A percentile compares a stretch with the other conserved stretches of the same genome.
phyloP scores from a whole-genome alignment of 2,888 invertebrate genomes.

The Eremobia ochroleuca region DNA sequence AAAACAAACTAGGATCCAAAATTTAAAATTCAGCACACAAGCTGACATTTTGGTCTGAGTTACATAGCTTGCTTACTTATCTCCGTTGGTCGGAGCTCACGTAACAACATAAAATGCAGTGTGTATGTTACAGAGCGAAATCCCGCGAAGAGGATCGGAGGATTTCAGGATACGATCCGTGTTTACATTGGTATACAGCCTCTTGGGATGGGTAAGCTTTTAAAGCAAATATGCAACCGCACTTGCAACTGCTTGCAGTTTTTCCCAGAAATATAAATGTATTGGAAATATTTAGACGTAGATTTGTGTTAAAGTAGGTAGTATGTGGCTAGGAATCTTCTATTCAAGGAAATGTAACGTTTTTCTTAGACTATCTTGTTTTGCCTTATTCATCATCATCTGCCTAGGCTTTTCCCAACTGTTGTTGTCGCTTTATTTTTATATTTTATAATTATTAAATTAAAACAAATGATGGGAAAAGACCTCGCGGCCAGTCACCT shows the following conservation, averaged over 20 bases:
- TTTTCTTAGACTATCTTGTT: background rate
- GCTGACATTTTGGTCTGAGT: constrained; percentile 66
- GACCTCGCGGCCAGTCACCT: background rate
- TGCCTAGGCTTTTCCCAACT: no score
- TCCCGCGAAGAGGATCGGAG: constrained; percentile 64
- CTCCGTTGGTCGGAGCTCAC: constrained; percentile 64
- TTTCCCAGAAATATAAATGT: constrained; percentile 36
- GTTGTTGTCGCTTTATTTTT: no score
- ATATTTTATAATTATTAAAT: background rate
- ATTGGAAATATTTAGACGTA: constrained; percentile 42
- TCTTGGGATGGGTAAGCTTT: constrained; percentile 62
- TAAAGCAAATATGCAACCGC: constrained; percentile 59
- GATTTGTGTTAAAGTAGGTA: constrained; percentile 24
- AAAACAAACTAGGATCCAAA: constrained; percentile 31
- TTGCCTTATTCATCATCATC: no score
- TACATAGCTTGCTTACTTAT: constrained; percentile 74
- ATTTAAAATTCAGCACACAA: constrained; percentile 71
- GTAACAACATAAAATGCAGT: constrained; percentile 75
- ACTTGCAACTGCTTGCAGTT: constrained; percentile 39
- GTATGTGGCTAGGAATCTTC: background rate
- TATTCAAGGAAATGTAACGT: background rate
- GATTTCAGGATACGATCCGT: constrained; percentile 63
- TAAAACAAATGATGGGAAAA: background rate
- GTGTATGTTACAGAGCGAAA: constrained; percentile 71
- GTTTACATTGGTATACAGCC: constrained; percentile 61